Percentiles rank a stretch among this genome's conserved stretches.
These are phyloP conservation scores for Megaptera novaeangliae DNA, from an alignment of 2,113 vertebrate species.

Conservation along the genomic window DNA sequence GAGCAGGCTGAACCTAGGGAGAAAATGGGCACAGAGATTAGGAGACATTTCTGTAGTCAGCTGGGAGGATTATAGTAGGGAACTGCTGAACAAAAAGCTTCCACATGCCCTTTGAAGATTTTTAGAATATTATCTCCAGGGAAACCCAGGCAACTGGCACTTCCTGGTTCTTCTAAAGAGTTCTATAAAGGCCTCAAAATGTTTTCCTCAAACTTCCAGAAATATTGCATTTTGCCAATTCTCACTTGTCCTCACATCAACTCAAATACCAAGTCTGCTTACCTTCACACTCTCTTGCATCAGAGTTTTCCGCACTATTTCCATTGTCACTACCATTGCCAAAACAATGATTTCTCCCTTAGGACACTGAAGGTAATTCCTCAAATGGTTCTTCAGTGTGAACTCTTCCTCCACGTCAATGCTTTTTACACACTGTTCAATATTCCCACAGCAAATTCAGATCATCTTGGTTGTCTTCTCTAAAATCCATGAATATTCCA, in stretches of 20 bases:
- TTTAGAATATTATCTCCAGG: background rate
- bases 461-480: background rate
- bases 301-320: background rate
- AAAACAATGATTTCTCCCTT: background rate
- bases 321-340: background rate
- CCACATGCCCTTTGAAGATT: background rate
- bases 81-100: constrained; percentile 9
- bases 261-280: background rate
- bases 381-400: background rate
- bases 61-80: background rate
- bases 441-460: background rate
- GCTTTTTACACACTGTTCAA: background rate
- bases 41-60: constrained; percentile 13
- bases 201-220: background rate
- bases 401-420: background rate
- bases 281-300: background rate
- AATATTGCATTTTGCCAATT: background rate
- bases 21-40: constrained; percentile 35
- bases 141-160: background rate
- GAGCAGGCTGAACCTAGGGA: background rate
- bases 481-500: background rate
- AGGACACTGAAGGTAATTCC: background rate
- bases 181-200: background rate
- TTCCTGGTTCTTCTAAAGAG: background rate
- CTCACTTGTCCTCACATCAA: background rate